Base-by-base conservation (phyloP, 2,113 vertebrate genomes). In the Triplophysa siluroides region DNA sequence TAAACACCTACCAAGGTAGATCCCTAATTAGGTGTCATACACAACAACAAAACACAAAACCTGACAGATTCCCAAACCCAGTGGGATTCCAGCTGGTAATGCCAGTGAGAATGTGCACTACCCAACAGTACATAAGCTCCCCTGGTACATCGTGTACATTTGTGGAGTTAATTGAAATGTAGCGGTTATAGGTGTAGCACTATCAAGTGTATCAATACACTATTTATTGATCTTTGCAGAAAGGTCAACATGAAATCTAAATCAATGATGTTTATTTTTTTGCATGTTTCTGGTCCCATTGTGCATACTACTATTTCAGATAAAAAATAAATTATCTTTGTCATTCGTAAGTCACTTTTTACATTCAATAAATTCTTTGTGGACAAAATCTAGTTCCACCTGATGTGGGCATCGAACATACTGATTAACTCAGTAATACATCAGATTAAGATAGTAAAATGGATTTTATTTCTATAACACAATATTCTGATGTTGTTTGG, bases 21-120 rank as follows among this genome's bases (percentile, higher is more conserved):
- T 83, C 86, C 52, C 85, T 93, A 92, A 93, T 92, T 90, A 90
- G 90, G 87, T 91, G 90, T 89, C 90, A 92, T 86, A 90, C 88
- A 88, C 62, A 21, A 75, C 87, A 87, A 89, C 84, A 84, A 90
- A 90, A 90, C 88, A 91, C 85, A 90, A 86, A 89, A 86, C 90
- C 76, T 86, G 86, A 89, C 89, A 90, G 85, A 86, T 86, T 85
- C 77, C 85, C 82, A 87, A 88, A 85, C 89, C 87, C 87, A 83
- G 80, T 80, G 88, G 90, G 87, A 91, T 91, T 90, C 88, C 82
- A 77, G 84, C 87, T 88, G 88, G 86, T 78, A 63, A 75, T 87
- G 85, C 86, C 86, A 85, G 14, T 73, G 74, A 83, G 84, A 87
- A 85, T 61, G 84, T 87, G 86, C 69, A 84, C 69, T 11, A 65